These are phyloP conservation scores for Catostylus mosaicus DNA, from an alignment of 30 jellyfish, hydroid and myxozoan genomes.

Conservation along the genomic window DNA sequence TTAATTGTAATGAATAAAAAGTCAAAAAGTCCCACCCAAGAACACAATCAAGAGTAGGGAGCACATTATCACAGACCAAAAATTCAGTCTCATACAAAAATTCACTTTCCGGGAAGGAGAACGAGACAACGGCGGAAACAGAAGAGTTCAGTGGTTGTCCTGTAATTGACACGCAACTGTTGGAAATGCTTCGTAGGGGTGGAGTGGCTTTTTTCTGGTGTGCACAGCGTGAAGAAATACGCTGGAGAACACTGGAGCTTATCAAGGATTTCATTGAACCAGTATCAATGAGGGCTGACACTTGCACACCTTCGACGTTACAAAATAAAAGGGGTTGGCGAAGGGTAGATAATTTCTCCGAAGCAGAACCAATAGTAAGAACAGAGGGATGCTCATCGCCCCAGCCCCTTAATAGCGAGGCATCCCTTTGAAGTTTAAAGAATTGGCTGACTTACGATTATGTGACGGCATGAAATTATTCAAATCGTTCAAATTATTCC, in stretches of 20 bases:
- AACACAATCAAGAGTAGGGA: slow-evolving; percentile 38
- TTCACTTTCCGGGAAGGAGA: slow-evolving; percentile 19
- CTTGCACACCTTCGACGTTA: too few species aligned
- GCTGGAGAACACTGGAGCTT: too few species aligned
- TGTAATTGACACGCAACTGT: slow-evolving; percentile 32
- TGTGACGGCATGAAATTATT: slow-evolving; percentile 11
- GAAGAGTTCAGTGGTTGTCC: slow-evolving; percentile 31
- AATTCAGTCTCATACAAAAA: slow-evolving; percentile 20
- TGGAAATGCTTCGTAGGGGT: too few species aligned
- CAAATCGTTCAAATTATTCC: slow-evolving; percentile 8
- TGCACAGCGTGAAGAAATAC: too few species aligned
- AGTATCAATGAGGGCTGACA: too few species aligned
- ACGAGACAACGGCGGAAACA: slow-evolving; percentile 16
- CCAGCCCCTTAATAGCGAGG: slow-evolving; percentile 26
- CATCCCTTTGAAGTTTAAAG: slow-evolving; percentile 33
- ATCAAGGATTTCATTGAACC: too few species aligned
- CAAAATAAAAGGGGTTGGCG: too few species aligned
- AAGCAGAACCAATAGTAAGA: slow-evolving; percentile 14
- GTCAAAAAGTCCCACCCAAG: slow-evolving; percentile 55
- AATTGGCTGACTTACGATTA: background rate
- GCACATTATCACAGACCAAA: slow-evolving; percentile 30
- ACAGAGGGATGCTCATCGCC: slow-evolving; percentile 24
- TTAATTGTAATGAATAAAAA: background rate
- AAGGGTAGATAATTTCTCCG: slow-evolving; percentile 4
- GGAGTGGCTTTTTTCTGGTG: too few species aligned